Evolutionary conservation across 2,888 invertebrate genomes (phyloP), one percentile per base, ranked within the genome.

Genomic region (Oscheius sp.): DNA sequence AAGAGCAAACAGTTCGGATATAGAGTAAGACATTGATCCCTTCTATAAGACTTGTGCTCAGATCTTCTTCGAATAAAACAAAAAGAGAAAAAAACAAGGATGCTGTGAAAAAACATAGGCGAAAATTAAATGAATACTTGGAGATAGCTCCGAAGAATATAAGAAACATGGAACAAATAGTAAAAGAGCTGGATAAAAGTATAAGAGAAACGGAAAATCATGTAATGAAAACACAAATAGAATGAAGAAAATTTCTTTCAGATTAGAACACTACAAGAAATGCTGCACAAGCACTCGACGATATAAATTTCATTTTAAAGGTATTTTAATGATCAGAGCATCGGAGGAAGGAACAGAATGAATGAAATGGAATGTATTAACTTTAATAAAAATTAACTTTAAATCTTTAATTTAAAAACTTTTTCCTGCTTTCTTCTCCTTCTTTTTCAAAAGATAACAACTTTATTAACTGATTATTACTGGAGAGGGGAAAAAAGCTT

Each of bases 291-390:
- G 81, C 82, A 66, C 82, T 83, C 64, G 83, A 82, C 56, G 82
- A 82, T 56, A 81, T 82, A 70, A 85, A 84, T 0, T 97, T 94
- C 89, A 97, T n/a, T n/a, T n/a, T n/a, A n/a, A n/a, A n/a, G n/a
- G n/a, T n/a, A n/a, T n/a, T n/a, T n/a, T n/a, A n/a, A n/a, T n/a
- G n/a, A n/a, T n/a, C n/a, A n/a, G n/a, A n/a, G n/a, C n/a, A n/a
- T n/a, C n/a, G n/a, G n/a, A n/a, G n/a, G n/a, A n/a, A n/a, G n/a
- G n/a, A n/a, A n/a, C n/a, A n/a, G n/a, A n/a, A n/a, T n/a, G n/a
- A n/a, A n/a, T n/a, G n/a, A n/a, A n/a, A n/a, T n/a, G n/a, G n/a
- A n/a, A n/a, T n/a, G n/a, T n/a, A 36, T 36, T 9, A 36, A 36
- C 36, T 36, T 36, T 36, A 9, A 36, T 36, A 9, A 36, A 14